Evolutionary conservation across 2,888 invertebrate genomes (phyloP).

Genomic region (Ptychoptera contaminata): DNA sequence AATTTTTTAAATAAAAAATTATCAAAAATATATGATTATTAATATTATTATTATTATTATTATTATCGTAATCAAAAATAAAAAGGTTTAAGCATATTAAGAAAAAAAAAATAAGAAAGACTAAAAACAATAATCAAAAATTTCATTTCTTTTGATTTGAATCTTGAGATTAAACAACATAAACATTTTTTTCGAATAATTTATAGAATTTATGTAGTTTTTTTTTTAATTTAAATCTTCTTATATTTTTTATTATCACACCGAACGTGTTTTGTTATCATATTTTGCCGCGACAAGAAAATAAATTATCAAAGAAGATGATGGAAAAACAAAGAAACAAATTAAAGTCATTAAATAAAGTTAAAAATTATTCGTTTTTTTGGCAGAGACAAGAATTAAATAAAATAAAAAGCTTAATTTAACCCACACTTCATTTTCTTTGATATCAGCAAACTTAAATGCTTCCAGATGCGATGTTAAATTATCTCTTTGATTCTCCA

Average conservation of each 20-base stretch:
- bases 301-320: neutral
- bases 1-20: too few relatives aligned
- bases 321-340: too few relatives aligned
- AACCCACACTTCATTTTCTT: conserved; percentile 63
- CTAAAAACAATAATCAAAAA: neutral
- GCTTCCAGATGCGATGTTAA: conserved; percentile 54
- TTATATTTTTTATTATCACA: too few relatives aligned
- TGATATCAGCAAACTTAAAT: conserved; percentile 63
- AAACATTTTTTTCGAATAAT: neutral
- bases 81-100: too few relatives aligned
- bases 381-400: too few relatives aligned
- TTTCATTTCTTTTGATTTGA: neutral
- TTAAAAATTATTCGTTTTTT: too few relatives aligned
- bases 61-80: neutral
- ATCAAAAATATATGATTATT: neutral
- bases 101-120: neutral
- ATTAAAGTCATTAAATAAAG: too few relatives aligned
- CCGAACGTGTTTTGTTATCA: too few relatives aligned
- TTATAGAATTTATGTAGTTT: neutral
- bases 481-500: conserved; percentile 49
- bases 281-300: neutral
- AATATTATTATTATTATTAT: neutral
- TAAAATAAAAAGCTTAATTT: neutral
- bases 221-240: too few relatives aligned
- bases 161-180: too few relatives aligned